Percentiles rank a stretch among this genome's conserved stretches.
These are phyloP conservation scores for Lanistes nyassanus DNA, from an alignment of 1,140 invertebrate genomes.

Conservation along the genomic window DNA sequence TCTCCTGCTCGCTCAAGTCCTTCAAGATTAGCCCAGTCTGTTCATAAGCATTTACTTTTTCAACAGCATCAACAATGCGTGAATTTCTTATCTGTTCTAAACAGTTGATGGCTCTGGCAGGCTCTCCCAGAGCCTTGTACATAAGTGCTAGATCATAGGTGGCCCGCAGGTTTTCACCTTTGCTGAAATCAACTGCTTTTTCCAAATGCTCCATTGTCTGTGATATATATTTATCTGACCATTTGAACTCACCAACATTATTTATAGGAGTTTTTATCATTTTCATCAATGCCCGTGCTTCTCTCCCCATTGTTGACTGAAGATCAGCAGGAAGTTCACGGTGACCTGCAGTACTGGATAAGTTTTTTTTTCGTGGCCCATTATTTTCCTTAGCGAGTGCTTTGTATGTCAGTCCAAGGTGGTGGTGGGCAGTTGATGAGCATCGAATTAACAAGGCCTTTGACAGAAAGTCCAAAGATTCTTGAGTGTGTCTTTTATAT, in stretches of 20 bases:
- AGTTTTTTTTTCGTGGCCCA: too few species aligned
- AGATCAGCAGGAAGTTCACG: too few species aligned
- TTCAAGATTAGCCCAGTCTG: conserved; percentile 13
- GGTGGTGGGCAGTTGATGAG: conserved; percentile 7
- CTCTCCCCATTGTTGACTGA: too few species aligned
- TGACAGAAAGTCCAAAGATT: neutral
- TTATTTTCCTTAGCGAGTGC: conserved; percentile 1
- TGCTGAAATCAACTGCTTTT: conserved; percentile 6
- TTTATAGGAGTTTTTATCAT: conserved; percentile 1
- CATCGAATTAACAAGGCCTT: neutral
- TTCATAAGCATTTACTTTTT: conserved; percentile 5
- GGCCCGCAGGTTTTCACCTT: conserved; percentile 9
- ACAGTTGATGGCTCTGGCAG: neutral
- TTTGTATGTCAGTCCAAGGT: conserved; percentile 10
- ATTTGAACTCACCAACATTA: neutral
- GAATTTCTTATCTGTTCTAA: conserved; percentile 2
- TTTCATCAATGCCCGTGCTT: neutral
- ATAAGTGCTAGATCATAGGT: conserved; percentile 10
- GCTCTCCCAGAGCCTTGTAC: neutral
- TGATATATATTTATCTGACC: neutral
- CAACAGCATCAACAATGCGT: neutral
- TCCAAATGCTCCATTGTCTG: neutral
- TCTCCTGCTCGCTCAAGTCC: neutral
- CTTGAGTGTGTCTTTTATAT: neutral
- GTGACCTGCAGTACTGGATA: too few species aligned